Base-by-base conservation (phyloP, 1,140 invertebrate species). In the Drosophila sucinea region DNA sequence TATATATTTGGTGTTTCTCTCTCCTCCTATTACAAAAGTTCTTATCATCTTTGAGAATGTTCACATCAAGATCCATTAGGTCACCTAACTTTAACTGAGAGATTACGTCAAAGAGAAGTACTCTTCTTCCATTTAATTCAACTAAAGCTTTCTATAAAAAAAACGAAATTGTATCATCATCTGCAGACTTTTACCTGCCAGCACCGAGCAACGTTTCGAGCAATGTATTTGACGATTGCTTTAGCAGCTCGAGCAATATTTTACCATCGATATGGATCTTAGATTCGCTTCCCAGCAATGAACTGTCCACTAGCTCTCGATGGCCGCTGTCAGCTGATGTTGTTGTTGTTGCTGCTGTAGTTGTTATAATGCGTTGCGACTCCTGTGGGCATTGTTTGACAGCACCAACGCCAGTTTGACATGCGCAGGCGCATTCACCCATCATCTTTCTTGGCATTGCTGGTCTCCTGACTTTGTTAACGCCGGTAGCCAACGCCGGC, bases 381-480 rank as follows among this genome's bases (percentile, higher is more conserved):
- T 69, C 67, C 76, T 63, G 67, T 38, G 64, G 73, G 79, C 70
- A 70, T 69, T 73, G 75, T 62, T 73, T 17, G 7, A 4, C 17
- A 47, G 17, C 44, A 7, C 17, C 23, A 47, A 1, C 44, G 7
- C 3, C 17, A 25, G 30, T 56, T 40, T 87, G 80, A 51, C 84
- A 89, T 23, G 71, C 84, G 77, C 84, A 87, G 35, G 84, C 84
- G 84, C 84, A 89, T 1, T 89, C 83, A 25, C 27, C 35, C 5
- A 30, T 57, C 27, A 29, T 1, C 70, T 76, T 79, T 23, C 69
- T 73, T 29, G 61, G 8, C 10, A 71, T 35, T 73, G 73, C 85
- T 89, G 84, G 55, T 68, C 81, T 70, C 85, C 81, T 90, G 85
- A 67, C 75, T 76, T 85, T 90, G 75, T 85, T 86, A 84, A 78